phyloP scores from a whole-genome alignment of 2,888 invertebrate genomes.

The Alviniconcha strummeri region DNA sequence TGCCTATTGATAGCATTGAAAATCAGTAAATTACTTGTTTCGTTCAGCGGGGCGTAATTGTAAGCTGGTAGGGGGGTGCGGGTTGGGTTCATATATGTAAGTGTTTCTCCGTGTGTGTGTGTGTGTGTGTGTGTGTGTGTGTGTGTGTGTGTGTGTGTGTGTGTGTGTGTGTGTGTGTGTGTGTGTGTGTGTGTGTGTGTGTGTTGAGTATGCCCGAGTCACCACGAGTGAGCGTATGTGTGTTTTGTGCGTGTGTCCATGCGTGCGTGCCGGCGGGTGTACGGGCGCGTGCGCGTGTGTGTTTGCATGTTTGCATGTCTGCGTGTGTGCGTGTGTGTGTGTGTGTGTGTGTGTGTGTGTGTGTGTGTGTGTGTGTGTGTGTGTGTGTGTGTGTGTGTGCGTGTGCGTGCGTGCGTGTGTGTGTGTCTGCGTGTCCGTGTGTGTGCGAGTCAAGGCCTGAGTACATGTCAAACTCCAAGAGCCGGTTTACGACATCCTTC shows the following conservation, averaged over 20 bases:
- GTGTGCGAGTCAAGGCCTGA: no score
- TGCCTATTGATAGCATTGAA: no score
- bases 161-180: slow-evolving; percentile 11
- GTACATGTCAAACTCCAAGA: no score
- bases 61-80: neutral
- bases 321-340: neutral
- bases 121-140: slow-evolving; percentile 17
- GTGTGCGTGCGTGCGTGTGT: no score
- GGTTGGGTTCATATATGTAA: neutral
- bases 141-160: slow-evolving; percentile 22
- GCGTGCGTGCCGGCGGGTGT: neutral
- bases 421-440: no score
- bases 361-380: neutral
- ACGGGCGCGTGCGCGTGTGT: neutral
- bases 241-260: neutral
- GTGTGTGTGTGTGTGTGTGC: no score
- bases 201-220: neutral
- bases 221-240: neutral
- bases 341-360: neutral
- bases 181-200: slow-evolving; percentile 7
- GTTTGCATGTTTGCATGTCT: neutral
- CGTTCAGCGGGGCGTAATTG: no score
- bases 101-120: neutral
- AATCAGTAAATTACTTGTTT: no score
- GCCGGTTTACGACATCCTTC: no score